phyloP scores from a whole-genome alignment of 2,888 invertebrate species.

The Apodemia zela region DNA sequence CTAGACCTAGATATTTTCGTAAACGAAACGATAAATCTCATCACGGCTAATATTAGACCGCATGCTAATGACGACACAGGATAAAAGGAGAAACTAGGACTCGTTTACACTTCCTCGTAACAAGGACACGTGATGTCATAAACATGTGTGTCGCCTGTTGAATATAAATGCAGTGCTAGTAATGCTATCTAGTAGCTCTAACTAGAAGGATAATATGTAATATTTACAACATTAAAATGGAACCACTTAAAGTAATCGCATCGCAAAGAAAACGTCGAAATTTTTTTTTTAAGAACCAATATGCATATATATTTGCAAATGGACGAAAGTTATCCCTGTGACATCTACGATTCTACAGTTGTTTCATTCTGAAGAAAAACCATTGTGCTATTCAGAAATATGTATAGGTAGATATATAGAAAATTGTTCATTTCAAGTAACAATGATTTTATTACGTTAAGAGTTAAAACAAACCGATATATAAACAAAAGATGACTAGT shows the following conservation, averaged over 20 bases:
- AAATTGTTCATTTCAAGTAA: no score
- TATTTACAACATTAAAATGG: background rate
- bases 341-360: no score
- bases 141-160: slow-evolving; percentile 47
- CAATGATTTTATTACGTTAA: no score
- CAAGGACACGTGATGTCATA: slow-evolving; percentile 75
- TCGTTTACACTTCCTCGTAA: slow-evolving; percentile 59
- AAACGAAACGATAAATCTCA: slow-evolving; percentile 15
- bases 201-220: background rate
- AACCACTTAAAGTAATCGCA: background rate
- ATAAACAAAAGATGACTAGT: no score
- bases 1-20: background rate
- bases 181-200: background rate
- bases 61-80: slow-evolving; percentile 61
- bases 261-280: background rate
- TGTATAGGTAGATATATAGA: no score
- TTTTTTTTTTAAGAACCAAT: no score
- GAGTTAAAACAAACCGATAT: no score
- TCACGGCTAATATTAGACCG: slow-evolving; percentile 59
- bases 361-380: no score
- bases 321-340: no score
- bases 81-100: slow-evolving; percentile 70
- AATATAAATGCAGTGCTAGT: slow-evolving; percentile 46
- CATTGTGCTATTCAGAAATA: no score
- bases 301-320: no score